Base-by-base conservation (phyloP, 1,140 invertebrate species). In the Probaryconus sp. region DNA sequence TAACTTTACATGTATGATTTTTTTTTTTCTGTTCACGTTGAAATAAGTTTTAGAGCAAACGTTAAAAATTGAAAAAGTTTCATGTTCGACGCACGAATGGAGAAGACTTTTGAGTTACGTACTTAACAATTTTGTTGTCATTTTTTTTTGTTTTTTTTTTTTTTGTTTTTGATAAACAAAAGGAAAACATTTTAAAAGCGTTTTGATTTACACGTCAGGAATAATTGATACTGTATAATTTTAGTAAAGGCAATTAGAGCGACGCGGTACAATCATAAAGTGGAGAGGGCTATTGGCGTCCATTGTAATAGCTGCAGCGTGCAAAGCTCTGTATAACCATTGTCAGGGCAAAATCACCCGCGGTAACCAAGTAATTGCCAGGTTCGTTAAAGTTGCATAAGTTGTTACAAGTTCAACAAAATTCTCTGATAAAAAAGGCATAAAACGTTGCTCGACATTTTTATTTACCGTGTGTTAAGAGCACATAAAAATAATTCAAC, bases 291-390 rank as follows among this genome's bases (percentile, higher is more conserved):
- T 55, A 55, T 55, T 26, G 35, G 13, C 50, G 28, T 40, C 35
- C 24, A 38, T 55, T 55, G 30, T 55, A 55, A 55, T 55, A 30
- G 50, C 24, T 16, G 13, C 31, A 9, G 37, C 50, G 24, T 30
- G 40, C 35, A 55, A 55, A 55, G 50, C 50, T 11, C 9, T 21
- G 37, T 30, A 42, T 55, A 55, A 55, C 35, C 50, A 40, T 55
- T 55, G 50, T 55, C 50, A 9, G 37, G 28, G 16, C 38, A 55
- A 55, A 55, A 55, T 55, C 51, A 55, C 51, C 51, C 38, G 51
- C 16, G 26, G 38, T 42, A 42, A 10, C 18, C 51, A 31, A 55
- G 51, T 55, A 55, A 55, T 55, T 55, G 51, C 51, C 31, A 21
- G 37, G 37, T 55, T 55, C 37, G 51, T 55, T 42, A 55, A 55